phyloP scores from a whole-genome alignment of 2,113 vertebrate genomes.

The Eleginops maclovinus region DNA sequence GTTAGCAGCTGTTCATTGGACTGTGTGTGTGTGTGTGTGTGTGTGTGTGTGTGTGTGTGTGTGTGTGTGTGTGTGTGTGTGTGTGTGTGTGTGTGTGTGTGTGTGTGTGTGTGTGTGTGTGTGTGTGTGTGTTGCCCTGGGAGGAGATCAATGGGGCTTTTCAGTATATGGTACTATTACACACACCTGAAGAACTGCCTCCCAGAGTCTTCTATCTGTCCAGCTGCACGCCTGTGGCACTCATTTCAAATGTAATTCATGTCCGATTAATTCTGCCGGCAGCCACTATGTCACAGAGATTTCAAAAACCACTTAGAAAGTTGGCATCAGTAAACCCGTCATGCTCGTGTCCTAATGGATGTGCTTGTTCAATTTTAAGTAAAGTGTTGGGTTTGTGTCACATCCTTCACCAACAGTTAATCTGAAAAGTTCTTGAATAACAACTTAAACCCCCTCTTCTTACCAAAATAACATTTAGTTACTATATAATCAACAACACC shows the following conservation, averaged over 20 bases:
- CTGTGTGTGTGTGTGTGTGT: slow-evolving; percentile 13
- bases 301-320: slow-evolving; percentile 29
- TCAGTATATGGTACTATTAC: slow-evolving; percentile 12
- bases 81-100: slow-evolving; percentile 6
- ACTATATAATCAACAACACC: slow-evolving; percentile 1
- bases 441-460: not conserved
- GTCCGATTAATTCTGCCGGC: slow-evolving; percentile 34
- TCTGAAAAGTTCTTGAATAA: slow-evolving; percentile 7
- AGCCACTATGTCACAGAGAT: slow-evolving; percentile 35
- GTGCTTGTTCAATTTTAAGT: slow-evolving; percentile 41
- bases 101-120: slow-evolving; percentile 9
- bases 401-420: not conserved
- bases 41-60: too few relatives aligned
- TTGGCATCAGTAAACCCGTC: slow-evolving; percentile 13
- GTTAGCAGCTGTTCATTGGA: slow-evolving; percentile 42
- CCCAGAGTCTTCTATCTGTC: slow-evolving; percentile 1
- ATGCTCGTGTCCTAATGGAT: slow-evolving; percentile 18
- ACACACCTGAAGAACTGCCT: slow-evolving; percentile 23
- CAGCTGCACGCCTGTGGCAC: slow-evolving; percentile 21
- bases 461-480: not conserved
- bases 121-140: slow-evolving; percentile 10
- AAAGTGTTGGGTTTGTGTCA: not conserved
- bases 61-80: not conserved
- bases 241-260: slow-evolving; percentile 51
- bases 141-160: slow-evolving; percentile 1